Base-by-base conservation (phyloP, 2,113 vertebrate genomes). In the Eupsittula cactorum region DNA sequence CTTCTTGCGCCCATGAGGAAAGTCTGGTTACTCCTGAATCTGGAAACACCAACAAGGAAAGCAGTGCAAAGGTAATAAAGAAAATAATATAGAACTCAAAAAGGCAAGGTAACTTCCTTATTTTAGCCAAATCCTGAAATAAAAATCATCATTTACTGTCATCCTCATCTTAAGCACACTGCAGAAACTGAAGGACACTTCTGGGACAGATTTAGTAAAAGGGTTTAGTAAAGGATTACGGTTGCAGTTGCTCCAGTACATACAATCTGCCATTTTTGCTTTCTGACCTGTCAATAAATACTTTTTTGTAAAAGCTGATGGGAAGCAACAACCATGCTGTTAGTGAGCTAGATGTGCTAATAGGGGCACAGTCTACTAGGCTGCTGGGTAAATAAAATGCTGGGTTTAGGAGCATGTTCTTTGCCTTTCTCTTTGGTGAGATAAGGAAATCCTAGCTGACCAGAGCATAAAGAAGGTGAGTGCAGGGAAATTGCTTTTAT, bases 221-320 rank as follows among this genome's bases (percentile, higher is more conserved):
- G 21, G 11, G 9, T 79, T 88, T 92, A 88, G 64, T 68, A 44
- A 86, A 86, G 27, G 49, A 64, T 88, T 86, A 70, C 1, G 0
- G 73, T 55, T 87, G 28, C 50, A 62, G 31, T 77, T 73, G 29
- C 47, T 86, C 39, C 76, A 49, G 37, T 86, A 90, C 78, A 21
- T 41, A 70, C 55, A 78, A 52, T 53, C 86, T 94, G 70, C 67
- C 55, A 55, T 50, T 90, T 95, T 87, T 89, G 39, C 81, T 88
- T 73, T 91, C 75, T 90, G 74, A 80, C 59, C 88, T 90, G 86
- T 92, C 74, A 67, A 53, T 93, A 94, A 86, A 49, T 74, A 67
- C 21, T 52, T 57, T 57, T 77, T 69, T 85, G 46, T 53, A 82
- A 86, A 88, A 77, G 71, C 70, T 95, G 94, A 87, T 82, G 67